These are phyloP conservation scores for Pseudomugil gertrudae DNA, from an alignment of 2,797 vertebrate species.

Conservation along the genomic window DNA sequence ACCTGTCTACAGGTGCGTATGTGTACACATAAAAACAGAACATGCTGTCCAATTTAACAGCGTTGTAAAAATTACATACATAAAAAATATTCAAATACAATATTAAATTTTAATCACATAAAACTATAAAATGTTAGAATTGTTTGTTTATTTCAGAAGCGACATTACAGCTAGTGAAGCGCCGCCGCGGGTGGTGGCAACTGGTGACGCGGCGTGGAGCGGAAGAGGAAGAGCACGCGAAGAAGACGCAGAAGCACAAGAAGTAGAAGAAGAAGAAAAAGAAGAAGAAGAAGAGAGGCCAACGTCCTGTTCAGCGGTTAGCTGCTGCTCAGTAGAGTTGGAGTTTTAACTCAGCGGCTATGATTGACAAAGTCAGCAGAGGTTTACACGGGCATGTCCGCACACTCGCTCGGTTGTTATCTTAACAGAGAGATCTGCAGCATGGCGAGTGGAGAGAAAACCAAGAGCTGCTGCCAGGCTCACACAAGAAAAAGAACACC, in stretches of 20 bases:
- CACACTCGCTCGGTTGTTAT: constrained; percentile 52
- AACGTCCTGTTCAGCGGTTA: constrained; percentile 44
- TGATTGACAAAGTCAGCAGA: constrained; percentile 78
- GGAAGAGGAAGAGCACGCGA: constrained; percentile 37
- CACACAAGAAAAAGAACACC: constrained; percentile 61
- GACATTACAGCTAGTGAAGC: background rate
- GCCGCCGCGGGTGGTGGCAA: background rate
- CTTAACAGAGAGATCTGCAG: constrained; percentile 65
- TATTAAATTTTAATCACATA: background rate
- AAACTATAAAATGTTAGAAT: background rate
- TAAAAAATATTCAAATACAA: too few relatives aligned
- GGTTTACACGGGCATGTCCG: constrained; percentile 72
- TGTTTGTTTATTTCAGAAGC: background rate
- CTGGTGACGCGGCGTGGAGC: constrained; percentile 23
- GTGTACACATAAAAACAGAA: too few relatives aligned
- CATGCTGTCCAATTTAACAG: too few relatives aligned
- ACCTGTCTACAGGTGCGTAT: too few relatives aligned
- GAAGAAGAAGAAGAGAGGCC: constrained; percentile 38
- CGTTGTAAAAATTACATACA: too few relatives aligned
- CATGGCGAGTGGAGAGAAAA: constrained; percentile 78
- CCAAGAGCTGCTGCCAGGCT: constrained; percentile 55
- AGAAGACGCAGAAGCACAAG: constrained; percentile 4
- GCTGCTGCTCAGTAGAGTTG: constrained; percentile 34
- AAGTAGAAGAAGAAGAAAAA: constrained; percentile 15
- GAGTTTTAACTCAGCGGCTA: constrained; percentile 42